Conservation (phyloP, 2,888 invertebrate species). For the Amaurobius ferox region DNA sequence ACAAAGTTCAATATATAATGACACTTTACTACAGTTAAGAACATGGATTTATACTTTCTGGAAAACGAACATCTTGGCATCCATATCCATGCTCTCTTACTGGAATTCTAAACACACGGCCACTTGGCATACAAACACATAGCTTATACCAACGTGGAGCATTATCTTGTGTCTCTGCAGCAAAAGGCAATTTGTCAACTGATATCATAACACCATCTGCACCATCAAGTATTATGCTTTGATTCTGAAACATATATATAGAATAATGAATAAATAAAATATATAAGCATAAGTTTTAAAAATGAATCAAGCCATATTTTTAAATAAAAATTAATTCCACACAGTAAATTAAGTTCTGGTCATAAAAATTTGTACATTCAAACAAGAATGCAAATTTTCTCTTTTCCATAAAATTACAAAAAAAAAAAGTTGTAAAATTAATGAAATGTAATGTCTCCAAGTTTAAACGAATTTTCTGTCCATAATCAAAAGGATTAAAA, state of each 20-base stretch:
- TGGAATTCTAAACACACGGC: constrained; percentile 87
- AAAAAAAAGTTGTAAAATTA: too few species aligned
- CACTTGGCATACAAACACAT: constrained; percentile 93
- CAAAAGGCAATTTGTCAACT: constrained; percentile 74
- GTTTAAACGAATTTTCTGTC: too few species aligned
- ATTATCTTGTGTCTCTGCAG: constrained; percentile 70
- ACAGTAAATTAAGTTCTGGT: not conserved
- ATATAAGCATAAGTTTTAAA: too few species aligned
- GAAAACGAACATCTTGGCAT: constrained; percentile 73
- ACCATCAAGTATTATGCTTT: constrained; percentile 75
- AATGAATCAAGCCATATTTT: too few species aligned
- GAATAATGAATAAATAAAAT: too few species aligned
- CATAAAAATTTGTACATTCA: too few species aligned
- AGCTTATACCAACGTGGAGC: constrained; percentile 85
- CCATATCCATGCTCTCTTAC: constrained; percentile 77
- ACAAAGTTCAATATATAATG: too few species aligned
- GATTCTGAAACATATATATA: constrained; percentile 73
- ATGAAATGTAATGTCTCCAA: too few species aligned
- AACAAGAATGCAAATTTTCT: too few species aligned
- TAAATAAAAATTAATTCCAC: not conserved
- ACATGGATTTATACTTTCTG: constrained; percentile 73
- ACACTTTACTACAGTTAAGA: constrained; percentile 35
- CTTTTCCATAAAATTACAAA: too few species aligned
- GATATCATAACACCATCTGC: constrained; percentile 74
- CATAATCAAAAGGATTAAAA: too few species aligned